Evolutionary conservation across 2,113 vertebrate species (phyloP), one percentile per base, ranked within the genome.

Genomic region (Triplophysa rosa): DNA sequence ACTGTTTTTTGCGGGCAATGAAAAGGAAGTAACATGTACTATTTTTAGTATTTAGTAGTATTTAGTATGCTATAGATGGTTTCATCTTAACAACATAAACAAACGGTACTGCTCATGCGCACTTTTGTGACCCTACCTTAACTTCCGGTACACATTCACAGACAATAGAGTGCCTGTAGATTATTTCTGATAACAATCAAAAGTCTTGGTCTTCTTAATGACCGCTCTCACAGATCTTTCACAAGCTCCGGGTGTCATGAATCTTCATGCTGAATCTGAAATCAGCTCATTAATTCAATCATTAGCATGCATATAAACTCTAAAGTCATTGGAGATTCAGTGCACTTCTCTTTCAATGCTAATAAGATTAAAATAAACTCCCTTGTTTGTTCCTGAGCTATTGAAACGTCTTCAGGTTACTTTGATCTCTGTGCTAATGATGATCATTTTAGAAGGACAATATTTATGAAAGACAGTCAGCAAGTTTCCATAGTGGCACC

Each of bases 201-300:
- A 0, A 1, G 47, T 14, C 14, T 68, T 49, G 21, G 14, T 69
- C 45, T 69, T 49, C 42, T 68, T 33, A 54, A 69, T n/a, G 10
- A n/a, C 10, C 33, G 13, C 19, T 11, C 33, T 66, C 33, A 21
- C 47, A 54, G 49, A 69, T 54, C 67, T 52, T 2, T 26, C 67
- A 6, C 45, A 52, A 40, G 1, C 42, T 10, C 21, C 0, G 4
- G 11, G 13, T 17, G 42, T 52, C 4, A 17, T n/a, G 45, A 19
- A 52, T 54, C 67, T 29, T 69, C 45, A 26, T 21, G 19, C 23
- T 68, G 42, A 45, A 19, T 69, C 1, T 69, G 67, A 69, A 69
- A 69, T 54, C 42, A 69, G 67, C 47, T 69, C 47, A 69, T 69
- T 69, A 69, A 54, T 49, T 69, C 45, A 29, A 54, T 69, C 67